Evolutionary conservation across 2,888 invertebrate species (phyloP).

Genomic region (Gibbula magus): DNA sequence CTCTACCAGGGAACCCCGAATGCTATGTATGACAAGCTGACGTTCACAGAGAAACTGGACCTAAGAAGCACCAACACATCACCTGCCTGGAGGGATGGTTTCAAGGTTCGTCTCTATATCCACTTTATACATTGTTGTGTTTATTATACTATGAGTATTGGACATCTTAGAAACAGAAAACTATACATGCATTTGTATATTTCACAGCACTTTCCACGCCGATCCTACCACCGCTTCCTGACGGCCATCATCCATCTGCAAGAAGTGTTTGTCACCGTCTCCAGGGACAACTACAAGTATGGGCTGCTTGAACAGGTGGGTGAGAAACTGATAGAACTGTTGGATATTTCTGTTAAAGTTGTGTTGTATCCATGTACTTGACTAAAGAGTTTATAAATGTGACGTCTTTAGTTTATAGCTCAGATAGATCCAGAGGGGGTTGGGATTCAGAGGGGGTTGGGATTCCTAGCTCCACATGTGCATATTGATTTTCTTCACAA

Average conservation of each 20-base stretch:
- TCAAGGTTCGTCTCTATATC: conserved; percentile 60
- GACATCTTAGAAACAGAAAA: too few species aligned
- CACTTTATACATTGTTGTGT: too few species aligned
- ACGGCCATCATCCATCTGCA: conserved; percentile 71
- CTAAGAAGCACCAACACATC: conserved; percentile 65
- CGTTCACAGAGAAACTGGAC: conserved; percentile 68
- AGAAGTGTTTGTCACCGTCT: conserved; percentile 68
- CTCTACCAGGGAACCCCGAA: conserved; percentile 65
- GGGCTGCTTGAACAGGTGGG: conserved; percentile 70
- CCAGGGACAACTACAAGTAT: conserved; percentile 71
- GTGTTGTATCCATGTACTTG: too few species aligned
- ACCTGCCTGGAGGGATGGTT: conserved; percentile 72
- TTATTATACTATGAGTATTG: too few species aligned
- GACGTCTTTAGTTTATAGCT: too few species aligned
- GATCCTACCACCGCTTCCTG: conserved; percentile 68
- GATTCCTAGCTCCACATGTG: too few species aligned
- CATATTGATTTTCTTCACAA: too few species aligned
- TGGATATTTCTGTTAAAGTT: too few species aligned
- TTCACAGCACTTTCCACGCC: conserved; percentile 65
- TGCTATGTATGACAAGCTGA: conserved; percentile 70
- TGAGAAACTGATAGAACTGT: too few species aligned
- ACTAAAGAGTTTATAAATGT: too few species aligned
- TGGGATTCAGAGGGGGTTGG: too few species aligned
- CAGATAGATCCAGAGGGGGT: too few species aligned
- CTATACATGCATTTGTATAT: background rate